phyloP scores from a whole-genome alignment of 2,113 vertebrate genomes.

The Parus major region DNA sequence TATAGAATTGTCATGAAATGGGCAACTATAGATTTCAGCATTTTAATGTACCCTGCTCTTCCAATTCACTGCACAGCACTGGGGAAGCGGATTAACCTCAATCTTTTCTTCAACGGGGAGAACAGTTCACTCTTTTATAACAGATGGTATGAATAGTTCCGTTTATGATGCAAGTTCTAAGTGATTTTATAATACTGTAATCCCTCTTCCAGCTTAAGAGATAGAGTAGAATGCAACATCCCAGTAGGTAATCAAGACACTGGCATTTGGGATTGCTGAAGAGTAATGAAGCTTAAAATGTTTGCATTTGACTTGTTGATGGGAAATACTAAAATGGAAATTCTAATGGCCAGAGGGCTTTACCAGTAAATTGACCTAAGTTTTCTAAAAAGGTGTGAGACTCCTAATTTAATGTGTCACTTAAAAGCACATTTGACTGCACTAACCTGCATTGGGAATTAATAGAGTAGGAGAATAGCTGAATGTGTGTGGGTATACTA shows the following conservation, averaged over 20 bases:
- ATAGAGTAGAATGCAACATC: neutral
- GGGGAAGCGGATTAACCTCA: neutral
- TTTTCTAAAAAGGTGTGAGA: neutral
- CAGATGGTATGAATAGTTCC: neutral
- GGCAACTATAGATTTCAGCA: neutral
- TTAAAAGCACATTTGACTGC: neutral
- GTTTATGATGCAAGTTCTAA: constrained; percentile 20
- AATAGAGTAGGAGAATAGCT: neutral
- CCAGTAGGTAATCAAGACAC: neutral
- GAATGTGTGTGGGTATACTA: neutral
- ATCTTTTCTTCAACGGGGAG: neutral
- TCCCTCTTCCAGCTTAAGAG: neutral
- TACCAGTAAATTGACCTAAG: neutral
- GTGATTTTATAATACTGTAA: constrained; percentile 6
- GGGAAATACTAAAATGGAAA: neutral
- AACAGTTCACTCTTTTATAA: neutral
- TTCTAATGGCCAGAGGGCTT: neutral
- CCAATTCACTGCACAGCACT: neutral
- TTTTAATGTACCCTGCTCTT: neutral
- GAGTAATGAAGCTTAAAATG: neutral
- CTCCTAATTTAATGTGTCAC: neutral
- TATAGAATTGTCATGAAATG: neutral
- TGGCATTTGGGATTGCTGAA: constrained; percentile 2
- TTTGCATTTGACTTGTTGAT: neutral
- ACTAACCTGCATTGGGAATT: neutral